These are phyloP conservation scores for Chlorodrepanis virens DNA, from an alignment of 2,113 vertebrate species.

Conservation along the genomic window DNA sequence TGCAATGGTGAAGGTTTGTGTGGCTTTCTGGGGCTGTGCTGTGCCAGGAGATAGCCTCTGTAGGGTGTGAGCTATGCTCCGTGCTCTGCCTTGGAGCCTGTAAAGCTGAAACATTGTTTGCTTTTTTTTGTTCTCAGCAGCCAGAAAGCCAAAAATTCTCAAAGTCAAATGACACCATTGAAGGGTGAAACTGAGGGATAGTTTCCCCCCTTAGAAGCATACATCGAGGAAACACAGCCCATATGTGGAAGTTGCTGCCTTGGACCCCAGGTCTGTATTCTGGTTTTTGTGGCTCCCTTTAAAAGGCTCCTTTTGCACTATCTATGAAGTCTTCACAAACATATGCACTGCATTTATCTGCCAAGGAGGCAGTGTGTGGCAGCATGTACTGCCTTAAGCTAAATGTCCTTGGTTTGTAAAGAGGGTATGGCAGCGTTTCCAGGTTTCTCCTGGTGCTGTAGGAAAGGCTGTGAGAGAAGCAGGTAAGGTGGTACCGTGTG, in stretches of 20 bases:
- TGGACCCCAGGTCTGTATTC: background rate
- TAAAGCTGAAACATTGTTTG: rapidly evolving
- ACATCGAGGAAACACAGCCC: rapidly evolving
- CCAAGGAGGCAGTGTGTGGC: background rate
- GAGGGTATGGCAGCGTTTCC: background rate
- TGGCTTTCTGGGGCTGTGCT: background rate
- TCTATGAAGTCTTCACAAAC: background rate
- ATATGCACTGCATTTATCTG: background rate
- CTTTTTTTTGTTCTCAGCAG: background rate
- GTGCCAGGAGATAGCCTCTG: background rate
- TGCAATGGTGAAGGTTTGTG: rapidly evolving
- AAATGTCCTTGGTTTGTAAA: background rate
- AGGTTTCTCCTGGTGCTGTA: background rate
- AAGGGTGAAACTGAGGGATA: background rate
- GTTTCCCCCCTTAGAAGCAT: background rate
- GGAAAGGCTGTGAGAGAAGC: background rate
- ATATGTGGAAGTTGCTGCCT: background rate
- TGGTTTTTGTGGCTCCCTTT: background rate
- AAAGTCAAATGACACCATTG: background rate
- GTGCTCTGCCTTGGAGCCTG: background rate
- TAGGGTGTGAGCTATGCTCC: rapidly evolving
- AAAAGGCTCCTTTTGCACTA: background rate
- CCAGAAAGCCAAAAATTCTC: background rate
- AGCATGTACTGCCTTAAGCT: background rate
- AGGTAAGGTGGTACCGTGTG: background rate